Percentiles rank a stretch among this genome's conserved stretches.
phyloP scores from a whole-genome alignment of 2,888 invertebrate species.

The Noctuana brunneofusca region DNA sequence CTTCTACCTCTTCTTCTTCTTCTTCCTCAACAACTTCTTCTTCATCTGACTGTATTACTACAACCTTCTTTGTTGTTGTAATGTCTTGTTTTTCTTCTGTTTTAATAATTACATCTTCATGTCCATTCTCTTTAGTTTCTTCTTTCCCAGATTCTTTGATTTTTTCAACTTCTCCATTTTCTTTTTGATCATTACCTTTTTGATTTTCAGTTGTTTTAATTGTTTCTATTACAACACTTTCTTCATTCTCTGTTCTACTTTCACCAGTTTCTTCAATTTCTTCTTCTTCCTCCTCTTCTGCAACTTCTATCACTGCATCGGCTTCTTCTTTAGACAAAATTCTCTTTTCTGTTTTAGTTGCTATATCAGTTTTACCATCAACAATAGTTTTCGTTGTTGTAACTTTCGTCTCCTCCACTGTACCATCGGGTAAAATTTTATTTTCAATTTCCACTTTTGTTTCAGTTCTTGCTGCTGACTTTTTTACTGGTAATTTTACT shows the following conservation, averaged over 20 bases:
- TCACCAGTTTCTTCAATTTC: conserved; percentile 42
- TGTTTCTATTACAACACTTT: conserved; percentile 15
- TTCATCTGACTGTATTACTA: conserved; percentile 56
- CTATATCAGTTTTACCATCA: conserved; percentile 72
- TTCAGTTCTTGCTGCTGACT: conserved; percentile 70
- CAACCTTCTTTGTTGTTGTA: conserved; percentile 63
- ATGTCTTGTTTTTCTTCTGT: conserved; percentile 65
- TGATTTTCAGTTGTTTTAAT: conserved; percentile 33
- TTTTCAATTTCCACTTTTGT: conserved; percentile 72
- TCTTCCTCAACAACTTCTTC: conserved; percentile 51
- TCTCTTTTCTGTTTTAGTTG: conserved; percentile 71
- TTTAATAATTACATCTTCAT: conserved; percentile 49
- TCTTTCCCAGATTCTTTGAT: conserved; percentile 43
- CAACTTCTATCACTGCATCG: conserved; percentile 52
- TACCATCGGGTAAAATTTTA: conserved; percentile 69
- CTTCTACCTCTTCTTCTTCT: conserved; percentile 45
- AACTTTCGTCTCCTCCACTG: conserved; percentile 69
- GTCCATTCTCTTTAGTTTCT: conserved; percentile 49
- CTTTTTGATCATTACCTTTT: background rate
- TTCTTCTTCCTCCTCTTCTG: conserved; percentile 56
- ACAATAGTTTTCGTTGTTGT: conserved; percentile 74
- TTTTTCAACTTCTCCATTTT: conserved; percentile 35
- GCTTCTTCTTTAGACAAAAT: conserved; percentile 66
- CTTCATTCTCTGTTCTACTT: conserved; percentile 7
- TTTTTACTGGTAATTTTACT: conserved; percentile 68